These are phyloP conservation scores for Willisornis vidua DNA, from an alignment of 2,113 vertebrate species.

Conservation along the genomic window DNA sequence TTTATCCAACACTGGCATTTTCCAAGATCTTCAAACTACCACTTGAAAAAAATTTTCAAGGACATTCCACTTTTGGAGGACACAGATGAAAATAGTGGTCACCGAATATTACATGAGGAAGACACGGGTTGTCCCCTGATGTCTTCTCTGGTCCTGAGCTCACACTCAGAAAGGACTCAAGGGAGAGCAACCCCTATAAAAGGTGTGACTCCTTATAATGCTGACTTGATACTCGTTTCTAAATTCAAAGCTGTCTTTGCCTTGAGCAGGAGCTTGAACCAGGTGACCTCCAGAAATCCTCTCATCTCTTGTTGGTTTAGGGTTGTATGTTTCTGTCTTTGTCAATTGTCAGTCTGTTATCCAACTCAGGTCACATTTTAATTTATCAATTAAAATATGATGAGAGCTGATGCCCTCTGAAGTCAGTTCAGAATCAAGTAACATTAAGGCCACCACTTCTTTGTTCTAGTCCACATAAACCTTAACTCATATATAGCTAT, in stretches of 20 bases:
- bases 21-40: not conserved
- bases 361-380: not conserved
- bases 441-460: not conserved
- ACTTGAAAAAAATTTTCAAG: not conserved
- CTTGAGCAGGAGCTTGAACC: not conserved
- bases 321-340: not conserved
- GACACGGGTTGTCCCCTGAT: accelerated
- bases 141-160: not conserved
- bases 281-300: not conserved
- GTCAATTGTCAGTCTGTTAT: not conserved
- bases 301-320: not conserved
- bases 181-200: not conserved
- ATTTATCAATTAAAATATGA: not conserved
- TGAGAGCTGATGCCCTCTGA: not conserved
- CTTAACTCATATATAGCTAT: not conserved
- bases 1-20: not conserved
- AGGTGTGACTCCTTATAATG: not conserved
- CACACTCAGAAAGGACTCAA: accelerated
- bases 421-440: not conserved
- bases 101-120: not conserved
- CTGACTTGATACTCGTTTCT: not conserved
- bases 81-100: not conserved
- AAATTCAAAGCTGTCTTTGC: not conserved
- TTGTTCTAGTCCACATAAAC: not conserved
- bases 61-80: not conserved